Evolutionary conservation across 2,113 vertebrate species (phyloP).

Genomic region (Microcebus griseorufus): DNA sequence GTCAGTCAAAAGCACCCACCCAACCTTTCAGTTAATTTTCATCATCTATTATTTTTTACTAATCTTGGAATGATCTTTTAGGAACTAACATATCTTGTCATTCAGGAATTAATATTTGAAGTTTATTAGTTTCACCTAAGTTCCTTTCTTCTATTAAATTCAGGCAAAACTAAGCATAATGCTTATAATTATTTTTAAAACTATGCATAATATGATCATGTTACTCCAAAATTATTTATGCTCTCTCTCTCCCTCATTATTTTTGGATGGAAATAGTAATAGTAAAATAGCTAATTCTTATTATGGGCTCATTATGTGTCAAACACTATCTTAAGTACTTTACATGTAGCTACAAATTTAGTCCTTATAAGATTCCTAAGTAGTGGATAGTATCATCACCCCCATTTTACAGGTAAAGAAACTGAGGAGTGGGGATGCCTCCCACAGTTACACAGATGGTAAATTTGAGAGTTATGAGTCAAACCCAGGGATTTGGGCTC

Average conservation of each 20-base stretch:
- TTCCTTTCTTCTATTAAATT: constrained; percentile 35
- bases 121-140: background rate
- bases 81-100: background rate
- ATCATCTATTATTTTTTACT: background rate
- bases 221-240: constrained; percentile 9
- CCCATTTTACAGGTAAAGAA: background rate
- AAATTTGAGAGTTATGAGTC: background rate
- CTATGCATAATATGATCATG: background rate
- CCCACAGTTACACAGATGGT: background rate
- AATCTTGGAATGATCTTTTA: background rate
- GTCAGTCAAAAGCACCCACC: background rate
- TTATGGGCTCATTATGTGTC: background rate
- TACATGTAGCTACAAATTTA: background rate
- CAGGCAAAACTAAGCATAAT: background rate
- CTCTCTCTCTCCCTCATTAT: background rate
- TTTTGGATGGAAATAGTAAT: background rate
- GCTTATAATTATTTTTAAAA: constrained; percentile 23
- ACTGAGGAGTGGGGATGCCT: background rate
- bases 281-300: background rate
- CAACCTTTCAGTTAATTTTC: background rate
- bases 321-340: background rate
- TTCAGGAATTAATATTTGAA: background rate
- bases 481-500: background rate
- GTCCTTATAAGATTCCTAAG: background rate
- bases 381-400: background rate